Base-by-base conservation (phyloP, 2,888 invertebrate species). In the Perizoma affinitatum region DNA sequence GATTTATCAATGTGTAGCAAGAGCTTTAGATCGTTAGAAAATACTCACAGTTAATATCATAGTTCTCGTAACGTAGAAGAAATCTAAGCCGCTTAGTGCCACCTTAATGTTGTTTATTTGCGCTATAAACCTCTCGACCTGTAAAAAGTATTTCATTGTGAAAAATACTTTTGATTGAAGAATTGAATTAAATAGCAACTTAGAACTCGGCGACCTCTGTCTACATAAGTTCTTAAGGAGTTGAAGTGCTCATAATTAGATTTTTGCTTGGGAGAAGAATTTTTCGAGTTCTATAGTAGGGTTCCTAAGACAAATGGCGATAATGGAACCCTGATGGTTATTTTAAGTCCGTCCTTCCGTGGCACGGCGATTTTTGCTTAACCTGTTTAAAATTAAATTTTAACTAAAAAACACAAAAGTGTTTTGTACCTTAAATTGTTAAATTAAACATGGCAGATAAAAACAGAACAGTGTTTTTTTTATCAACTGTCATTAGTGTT, bases 61-160 rank as follows among this genome's bases (percentile, higher is more conserved):
- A 65, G 87, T 90, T 63, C 93, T 84, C 0, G 94, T 95, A 0
- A 95, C 86, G 58, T 90, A 84, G 70, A 94, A 95, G 70, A 94
- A 93, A 54, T 93, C 92, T 52, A 93, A 91, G 6, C 95, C 95
- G 42, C 94, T 94, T 58, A 95, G 76, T 6, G 94, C 94, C n/a
- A 94, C 89, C 42, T 93, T 93, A 43, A 93, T 87, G 42, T 92
- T 89, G 65, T 92, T 93, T 67, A 95, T 93, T 86, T 95, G 94
- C 52, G 93, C 90, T 54, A 94, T 93, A 58, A 94, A 92, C 61
- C 95, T 88, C 66, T 93, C 93, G 48, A 94, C 89, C 94, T 94
- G 75, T 35, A 81, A 75, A 43, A 59, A 61, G 56, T 55, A 54
- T 57, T 43, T 47, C 36, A 50, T 49, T 49, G 40, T 53, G 11